Evolutionary conservation across 2,113 vertebrate species (phyloP).

Genomic region (Echinops telfairi): DNA sequence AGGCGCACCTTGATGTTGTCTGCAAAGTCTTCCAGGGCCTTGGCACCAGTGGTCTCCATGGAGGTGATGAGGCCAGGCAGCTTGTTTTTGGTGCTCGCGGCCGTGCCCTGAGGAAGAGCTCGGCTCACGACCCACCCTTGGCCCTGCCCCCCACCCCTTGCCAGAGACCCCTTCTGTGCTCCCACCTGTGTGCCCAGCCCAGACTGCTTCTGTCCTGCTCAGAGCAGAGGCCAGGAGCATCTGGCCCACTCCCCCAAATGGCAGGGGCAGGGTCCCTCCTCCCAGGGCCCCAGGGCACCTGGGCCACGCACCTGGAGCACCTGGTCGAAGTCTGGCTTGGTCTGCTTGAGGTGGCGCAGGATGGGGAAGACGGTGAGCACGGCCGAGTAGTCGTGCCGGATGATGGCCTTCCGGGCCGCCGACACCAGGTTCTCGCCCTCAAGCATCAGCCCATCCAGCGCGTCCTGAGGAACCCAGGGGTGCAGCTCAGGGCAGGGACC

Average conservation of each 20-base stretch:
- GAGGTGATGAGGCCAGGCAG: constrained; percentile 96
- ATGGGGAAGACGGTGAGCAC: constrained; percentile 98
- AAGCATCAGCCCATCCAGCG: constrained; percentile 96
- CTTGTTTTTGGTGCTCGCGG: constrained; percentile 99
- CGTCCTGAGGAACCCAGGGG: constrained; percentile 89
- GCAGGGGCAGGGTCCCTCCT: no score
- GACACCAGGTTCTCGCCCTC: constrained; percentile 97
- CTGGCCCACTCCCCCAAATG: neutral
- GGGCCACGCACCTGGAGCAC: constrained; percentile 93
- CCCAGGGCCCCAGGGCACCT: neutral
- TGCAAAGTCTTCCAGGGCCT: constrained; percentile 98
- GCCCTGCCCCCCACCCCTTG: neutral
- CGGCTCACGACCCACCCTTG: neutral
- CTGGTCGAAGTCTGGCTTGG: constrained; percentile 96
- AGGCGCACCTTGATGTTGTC: constrained; percentile 96
- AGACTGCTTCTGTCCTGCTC: neutral
- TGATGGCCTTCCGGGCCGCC: constrained; percentile 94
- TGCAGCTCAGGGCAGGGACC: neutral
- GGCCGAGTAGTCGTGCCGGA: constrained; percentile 96
- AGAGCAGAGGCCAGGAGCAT: neutral
- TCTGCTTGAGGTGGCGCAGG: constrained; percentile 96
- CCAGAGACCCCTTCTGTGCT: neutral
- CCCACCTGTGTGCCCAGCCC: no score
- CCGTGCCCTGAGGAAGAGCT: constrained; percentile 91
- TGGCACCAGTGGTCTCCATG: constrained; percentile 97